Evolutionary conservation across 2,888 invertebrate species (phyloP), one percentile per base, ranked within the genome.

Genomic region (Agrilus biguttatus): DNA sequence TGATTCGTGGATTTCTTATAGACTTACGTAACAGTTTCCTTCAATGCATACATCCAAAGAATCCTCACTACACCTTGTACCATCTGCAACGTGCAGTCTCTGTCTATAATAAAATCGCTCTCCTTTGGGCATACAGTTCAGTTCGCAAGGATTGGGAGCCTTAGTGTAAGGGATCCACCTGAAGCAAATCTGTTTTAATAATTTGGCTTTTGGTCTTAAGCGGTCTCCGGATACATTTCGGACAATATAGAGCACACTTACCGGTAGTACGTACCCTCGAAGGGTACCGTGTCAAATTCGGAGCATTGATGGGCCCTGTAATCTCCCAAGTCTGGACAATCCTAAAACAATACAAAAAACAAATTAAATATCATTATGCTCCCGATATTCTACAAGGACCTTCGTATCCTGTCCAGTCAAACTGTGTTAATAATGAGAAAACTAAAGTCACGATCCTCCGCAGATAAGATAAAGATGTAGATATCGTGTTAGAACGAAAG

Each of bases 71-170:
- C 91, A 87, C 53, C 80, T 72, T 37, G 89, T 91, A 35, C 91
- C 83, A 71, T 97, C 83, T 48, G 80, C 72, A 49, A 96, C 84
- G 62, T 81, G 79, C 47, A 75, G 69, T 53, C 79, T 80, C 59
- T 91, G 89, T 14, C 87, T 75, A 68, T 85, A 89, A 70, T 93
- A 95, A 69, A 96, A 92, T 47, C 88, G 74, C 61, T 90, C 90
- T 1, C 85, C 86, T 47, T 77, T 77, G 1, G 96, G 93, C 84
- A 89, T 90, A 68, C 97, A 97, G 68, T 91, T 92, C 55, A 97
- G 70, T 65, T 95, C 92, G 66, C 97, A 98, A 19, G 86, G 86
- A 63, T 90, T 89, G 12, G 83, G 80, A 4, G 84, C 87, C 59
- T 84, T 86, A 36, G 80, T 83, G 63, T 89, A 91, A 0, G 91